Evolutionary conservation across 2,113 vertebrate genomes (phyloP).

Genomic region (Hemiscyllium ocellatum): DNA sequence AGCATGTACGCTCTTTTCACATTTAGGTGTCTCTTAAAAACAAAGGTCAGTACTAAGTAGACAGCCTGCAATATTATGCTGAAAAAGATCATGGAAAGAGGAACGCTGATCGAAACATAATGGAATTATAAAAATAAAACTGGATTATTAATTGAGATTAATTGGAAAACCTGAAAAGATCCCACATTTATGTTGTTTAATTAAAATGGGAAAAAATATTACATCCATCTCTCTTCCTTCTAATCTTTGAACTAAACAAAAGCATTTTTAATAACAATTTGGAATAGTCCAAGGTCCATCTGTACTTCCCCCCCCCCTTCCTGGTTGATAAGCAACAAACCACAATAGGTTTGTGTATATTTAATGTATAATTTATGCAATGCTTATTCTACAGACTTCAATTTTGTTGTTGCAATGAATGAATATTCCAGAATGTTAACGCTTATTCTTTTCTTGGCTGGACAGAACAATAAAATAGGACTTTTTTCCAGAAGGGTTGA

Average conservation of each 20-base stretch:
- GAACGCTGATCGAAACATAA: neutral
- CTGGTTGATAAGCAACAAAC: neutral
- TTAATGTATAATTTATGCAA: neutral
- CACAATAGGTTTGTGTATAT: neutral
- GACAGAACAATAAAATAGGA: neutral
- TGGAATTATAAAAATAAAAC: neutral
- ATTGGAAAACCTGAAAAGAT: conserved; percentile 18
- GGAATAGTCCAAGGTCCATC: neutral
- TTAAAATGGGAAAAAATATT: neutral
- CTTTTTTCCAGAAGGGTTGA: neutral
- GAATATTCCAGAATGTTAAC: neutral
- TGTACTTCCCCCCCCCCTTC: neutral
- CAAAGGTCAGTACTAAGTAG: neutral
- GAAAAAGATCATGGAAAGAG: neutral
- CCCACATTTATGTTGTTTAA: neutral
- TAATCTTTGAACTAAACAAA: neutral
- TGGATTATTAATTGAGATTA: neutral
- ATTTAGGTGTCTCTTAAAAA: neutral
- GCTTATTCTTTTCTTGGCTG: neutral
- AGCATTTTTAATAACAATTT: neutral
- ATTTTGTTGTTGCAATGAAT: neutral
- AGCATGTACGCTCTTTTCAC: neutral
- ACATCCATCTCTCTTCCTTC: neutral
- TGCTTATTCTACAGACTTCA: neutral
- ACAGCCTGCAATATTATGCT: neutral